These are phyloP conservation scores for Enteromius treurensis DNA, from an alignment of 2,797 vertebrate species.

Conservation along the genomic window DNA sequence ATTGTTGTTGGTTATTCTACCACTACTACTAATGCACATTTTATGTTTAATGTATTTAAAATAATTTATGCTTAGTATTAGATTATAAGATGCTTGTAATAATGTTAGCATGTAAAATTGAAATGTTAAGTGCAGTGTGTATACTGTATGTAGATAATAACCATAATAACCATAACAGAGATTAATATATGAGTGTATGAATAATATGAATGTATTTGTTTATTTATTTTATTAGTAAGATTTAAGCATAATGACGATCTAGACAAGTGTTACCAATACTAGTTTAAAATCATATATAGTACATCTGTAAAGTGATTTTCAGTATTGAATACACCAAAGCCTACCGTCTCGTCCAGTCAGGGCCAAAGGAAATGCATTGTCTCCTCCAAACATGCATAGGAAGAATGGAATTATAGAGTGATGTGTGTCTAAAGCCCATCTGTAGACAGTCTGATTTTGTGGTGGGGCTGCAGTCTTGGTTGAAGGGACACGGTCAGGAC, in stretches of 20 bases:
- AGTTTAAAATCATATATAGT: background rate
- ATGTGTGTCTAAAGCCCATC: slow-evolving; percentile 52
- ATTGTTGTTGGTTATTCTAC: background rate
- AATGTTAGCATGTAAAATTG: background rate
- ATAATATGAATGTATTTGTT: no score
- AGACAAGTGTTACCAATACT: background rate
- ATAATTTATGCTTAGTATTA: background rate
- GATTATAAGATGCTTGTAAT: background rate
- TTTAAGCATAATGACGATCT: background rate
- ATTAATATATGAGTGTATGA: background rate
- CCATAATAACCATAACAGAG: background rate
- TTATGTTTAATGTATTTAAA: background rate
- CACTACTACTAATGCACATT: background rate
- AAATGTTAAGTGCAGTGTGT: background rate
- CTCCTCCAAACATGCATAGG: slow-evolving; percentile 33
- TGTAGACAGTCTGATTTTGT: slow-evolving; percentile 44
- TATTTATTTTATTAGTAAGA: background rate
- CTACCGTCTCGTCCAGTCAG: slow-evolving; percentile 8
- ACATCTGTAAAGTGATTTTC: slow-evolving; percentile 8
- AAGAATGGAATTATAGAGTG: slow-evolving; percentile 51
- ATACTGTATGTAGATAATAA: no score
- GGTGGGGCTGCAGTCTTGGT: slow-evolving; percentile 42
- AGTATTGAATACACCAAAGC: background rate
- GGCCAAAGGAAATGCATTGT: slow-evolving; percentile 43
- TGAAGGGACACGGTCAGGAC: slow-evolving; percentile 34